These are phyloP conservation scores for Drosophila neotestacea DNA, from an alignment of 2,888 invertebrate species.

Conservation along the genomic window DNA sequence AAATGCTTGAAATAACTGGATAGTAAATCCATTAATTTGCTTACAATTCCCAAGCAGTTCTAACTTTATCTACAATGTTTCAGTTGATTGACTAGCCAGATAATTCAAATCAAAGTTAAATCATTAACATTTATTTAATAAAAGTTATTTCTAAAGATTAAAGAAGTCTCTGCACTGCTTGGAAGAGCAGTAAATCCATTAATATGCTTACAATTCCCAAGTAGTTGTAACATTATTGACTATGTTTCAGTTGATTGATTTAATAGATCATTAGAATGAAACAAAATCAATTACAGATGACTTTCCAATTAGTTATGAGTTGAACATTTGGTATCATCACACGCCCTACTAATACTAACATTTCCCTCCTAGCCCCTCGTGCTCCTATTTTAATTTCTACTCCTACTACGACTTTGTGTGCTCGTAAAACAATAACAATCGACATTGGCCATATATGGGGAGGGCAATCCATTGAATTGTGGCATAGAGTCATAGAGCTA, in stretches of 20 bases:
- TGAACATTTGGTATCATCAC: constrained; percentile 16
- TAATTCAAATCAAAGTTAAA: too few species aligned
- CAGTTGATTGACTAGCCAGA: too few species aligned
- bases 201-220: neutral
- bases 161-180: too few species aligned
- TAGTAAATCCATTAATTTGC: too few species aligned
- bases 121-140: too few species aligned
- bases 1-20: too few species aligned
- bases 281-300: constrained; percentile 41
- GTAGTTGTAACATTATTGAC: neutral
- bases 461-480: constrained; percentile 28
- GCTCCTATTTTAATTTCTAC: neutral
- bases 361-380: neutral
- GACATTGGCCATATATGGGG: constrained; percentile 61
- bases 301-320: constrained; percentile 27
- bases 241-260: constrained; percentile 38
- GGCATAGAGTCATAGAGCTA: constrained; percentile 1
- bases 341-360: constrained; percentile 14
- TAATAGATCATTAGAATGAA: constrained; percentile 31
- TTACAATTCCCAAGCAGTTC: too few species aligned
- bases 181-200: neutral
- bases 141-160: too few species aligned
- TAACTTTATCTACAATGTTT: too few species aligned
- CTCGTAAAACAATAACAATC: constrained; percentile 67
- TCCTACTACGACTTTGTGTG: constrained; percentile 21